phyloP scores from a whole-genome alignment of 2,113 vertebrate genomes.

The Ceyx margarethae region DNA sequence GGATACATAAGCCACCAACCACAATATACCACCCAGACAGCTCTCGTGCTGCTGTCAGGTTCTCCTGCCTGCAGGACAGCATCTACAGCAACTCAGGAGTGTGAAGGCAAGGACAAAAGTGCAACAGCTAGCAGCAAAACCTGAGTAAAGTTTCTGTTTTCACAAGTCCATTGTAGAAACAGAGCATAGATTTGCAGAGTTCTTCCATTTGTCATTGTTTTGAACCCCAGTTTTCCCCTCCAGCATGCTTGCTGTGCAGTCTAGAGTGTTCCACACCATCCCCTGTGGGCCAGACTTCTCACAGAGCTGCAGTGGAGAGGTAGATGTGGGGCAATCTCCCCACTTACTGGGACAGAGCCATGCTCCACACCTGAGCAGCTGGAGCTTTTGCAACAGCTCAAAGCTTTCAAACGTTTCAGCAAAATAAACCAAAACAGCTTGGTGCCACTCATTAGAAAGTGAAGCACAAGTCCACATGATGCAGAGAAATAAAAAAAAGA shows the following conservation, averaged over 20 bases:
- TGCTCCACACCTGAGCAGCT: neutral
- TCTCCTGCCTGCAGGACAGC: neutral
- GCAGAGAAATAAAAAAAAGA: neutral
- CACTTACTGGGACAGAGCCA: neutral
- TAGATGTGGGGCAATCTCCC: neutral
- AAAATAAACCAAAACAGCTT: neutral
- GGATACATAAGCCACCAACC: neutral
- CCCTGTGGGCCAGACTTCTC: neutral
- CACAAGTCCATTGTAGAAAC: neutral
- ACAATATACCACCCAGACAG: rapidly evolving
- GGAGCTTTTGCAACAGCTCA: neutral
- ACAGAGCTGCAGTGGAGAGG: neutral
- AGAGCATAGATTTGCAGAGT: neutral
- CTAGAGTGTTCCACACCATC: neutral
- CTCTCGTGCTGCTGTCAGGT: neutral
- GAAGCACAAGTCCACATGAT: neutral
- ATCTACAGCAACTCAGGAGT: neutral
- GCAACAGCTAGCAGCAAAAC: neutral
- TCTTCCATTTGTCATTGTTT: neutral
- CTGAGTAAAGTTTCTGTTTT: neutral
- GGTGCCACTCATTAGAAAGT: neutral
- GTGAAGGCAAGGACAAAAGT: neutral
- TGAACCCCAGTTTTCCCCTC: neutral
- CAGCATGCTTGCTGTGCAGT: neutral
- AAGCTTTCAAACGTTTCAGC: neutral